A percentile compares a stretch with the other conserved stretches of the same genome.
Evolutionary conservation across 2,888 invertebrate genomes (phyloP).

Genomic region (Morpho achilles): DNA sequence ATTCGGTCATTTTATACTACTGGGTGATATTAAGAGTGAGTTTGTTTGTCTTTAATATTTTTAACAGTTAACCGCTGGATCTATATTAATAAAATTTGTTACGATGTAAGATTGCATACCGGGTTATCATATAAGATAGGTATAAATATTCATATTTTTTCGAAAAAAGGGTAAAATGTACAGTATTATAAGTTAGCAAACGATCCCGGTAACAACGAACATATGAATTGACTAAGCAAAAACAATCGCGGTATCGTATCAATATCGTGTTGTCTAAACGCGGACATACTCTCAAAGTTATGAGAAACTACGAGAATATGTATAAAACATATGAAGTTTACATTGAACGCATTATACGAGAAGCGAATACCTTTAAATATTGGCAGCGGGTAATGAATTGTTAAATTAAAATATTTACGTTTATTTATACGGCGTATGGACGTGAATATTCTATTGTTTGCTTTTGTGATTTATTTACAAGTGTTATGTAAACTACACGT

Average conservation of each 20-base stretch:
- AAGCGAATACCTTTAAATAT: conserved; percentile 5
- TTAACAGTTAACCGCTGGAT: no score
- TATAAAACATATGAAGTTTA: neutral
- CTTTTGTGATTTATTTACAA: conserved; percentile 24
- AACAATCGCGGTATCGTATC: neutral
- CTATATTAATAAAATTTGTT: no score
- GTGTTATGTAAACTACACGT: conserved; percentile 30
- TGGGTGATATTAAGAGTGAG: no score
- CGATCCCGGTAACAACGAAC: no score
- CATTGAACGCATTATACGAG: conserved; percentile 19
- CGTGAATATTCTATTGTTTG: conserved; percentile 13
- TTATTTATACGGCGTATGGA: conserved; percentile 1
- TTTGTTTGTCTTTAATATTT: no score
- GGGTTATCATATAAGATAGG: no score
- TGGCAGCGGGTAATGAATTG: conserved; percentile 13
- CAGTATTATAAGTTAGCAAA: no score
- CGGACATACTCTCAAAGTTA: neutral
- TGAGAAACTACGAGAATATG: conserved; percentile 5
- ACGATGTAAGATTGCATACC: no score
- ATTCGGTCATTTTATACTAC: no score
- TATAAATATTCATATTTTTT: no score
- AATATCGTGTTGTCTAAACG: neutral
- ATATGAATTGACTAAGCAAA: no score
- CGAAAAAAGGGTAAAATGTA: no score
- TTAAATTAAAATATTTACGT: conserved; percentile 11